Evolutionary conservation across 2,113 vertebrate species (phyloP).

Genomic region (Datnioides undecimradiatus): DNA sequence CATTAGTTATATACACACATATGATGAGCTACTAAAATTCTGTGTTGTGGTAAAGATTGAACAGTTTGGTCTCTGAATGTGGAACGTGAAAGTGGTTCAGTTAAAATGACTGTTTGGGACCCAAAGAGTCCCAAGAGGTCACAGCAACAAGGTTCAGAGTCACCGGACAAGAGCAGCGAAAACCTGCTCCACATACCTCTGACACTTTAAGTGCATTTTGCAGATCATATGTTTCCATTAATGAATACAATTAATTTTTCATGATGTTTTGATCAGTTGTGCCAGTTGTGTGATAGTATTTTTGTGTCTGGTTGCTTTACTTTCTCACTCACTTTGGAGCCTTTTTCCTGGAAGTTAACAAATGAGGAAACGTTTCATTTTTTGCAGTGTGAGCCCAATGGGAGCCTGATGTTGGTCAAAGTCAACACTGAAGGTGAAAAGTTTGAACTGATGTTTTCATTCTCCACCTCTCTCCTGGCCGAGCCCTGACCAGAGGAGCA

Average conservation of each 20-base stretch:
- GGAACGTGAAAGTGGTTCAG: too few relatives aligned
- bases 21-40: too few relatives aligned
- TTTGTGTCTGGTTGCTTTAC: background rate
- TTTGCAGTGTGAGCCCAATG: background rate
- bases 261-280: background rate
- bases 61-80: too few relatives aligned
- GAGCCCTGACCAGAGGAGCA: constrained; percentile 26
- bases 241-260: background rate
- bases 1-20: too few relatives aligned
- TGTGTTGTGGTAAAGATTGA: too few relatives aligned
- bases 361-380: background rate
- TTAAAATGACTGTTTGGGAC: too few relatives aligned
- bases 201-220: too few relatives aligned
- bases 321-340: background rate
- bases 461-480: constrained; percentile 46
- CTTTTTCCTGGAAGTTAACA: background rate
- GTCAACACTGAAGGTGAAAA: constrained; percentile 33
- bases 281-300: background rate
- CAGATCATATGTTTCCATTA: too few relatives aligned
- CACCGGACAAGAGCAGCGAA: too few relatives aligned
- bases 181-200: too few relatives aligned
- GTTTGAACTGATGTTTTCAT: constrained; percentile 50
- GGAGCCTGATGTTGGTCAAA: background rate
- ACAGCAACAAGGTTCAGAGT: too few relatives aligned
- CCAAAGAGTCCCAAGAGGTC: too few relatives aligned